These are phyloP conservation scores for Zoanthus solanderi DNA, from an alignment of 92 coral and sea anemone genomes.

Conservation along the genomic window DNA sequence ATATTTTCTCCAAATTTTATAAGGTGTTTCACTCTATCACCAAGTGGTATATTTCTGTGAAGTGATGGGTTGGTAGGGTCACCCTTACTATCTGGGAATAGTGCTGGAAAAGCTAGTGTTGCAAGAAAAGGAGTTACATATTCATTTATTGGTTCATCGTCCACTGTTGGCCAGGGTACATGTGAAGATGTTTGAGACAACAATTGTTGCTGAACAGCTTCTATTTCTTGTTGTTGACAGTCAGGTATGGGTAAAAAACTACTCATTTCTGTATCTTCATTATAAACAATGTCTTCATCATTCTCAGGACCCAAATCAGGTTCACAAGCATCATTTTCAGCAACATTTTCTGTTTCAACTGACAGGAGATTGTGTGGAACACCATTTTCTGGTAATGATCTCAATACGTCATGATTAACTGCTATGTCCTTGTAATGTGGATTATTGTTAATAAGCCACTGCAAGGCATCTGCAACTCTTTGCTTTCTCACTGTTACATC, in stretches of 20 bases:
- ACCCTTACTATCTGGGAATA: conserved; percentile 63
- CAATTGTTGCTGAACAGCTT: conserved; percentile 67
- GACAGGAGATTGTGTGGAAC: background rate
- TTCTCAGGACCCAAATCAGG: conserved; percentile 6
- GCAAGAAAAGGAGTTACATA: conserved; percentile 74
- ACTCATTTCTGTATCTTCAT: too few relatives aligned
- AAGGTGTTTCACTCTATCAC: background rate
- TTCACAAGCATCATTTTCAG: conserved; percentile 4
- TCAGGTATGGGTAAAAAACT: conserved; percentile 35
- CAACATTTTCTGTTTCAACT: background rate
- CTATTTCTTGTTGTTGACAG: conserved; percentile 54
- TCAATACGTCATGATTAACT: conserved; percentile 3
- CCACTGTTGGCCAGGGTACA: conserved; percentile 75
- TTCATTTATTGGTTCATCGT: conserved; percentile 73
- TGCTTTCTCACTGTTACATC: background rate
- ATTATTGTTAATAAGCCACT: background rate
- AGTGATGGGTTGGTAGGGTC: conserved; percentile 7
- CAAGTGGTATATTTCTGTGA: conserved; percentile 4
- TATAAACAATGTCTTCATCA: background rate
- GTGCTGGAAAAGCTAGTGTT: conserved; percentile 73
- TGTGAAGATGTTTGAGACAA: conserved; percentile 13
- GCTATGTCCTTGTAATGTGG: background rate
- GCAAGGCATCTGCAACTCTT: background rate
- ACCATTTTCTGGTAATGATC: conserved; percentile 3
- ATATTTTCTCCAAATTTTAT: background rate